Evolutionary conservation across 2,888 invertebrate genomes (phyloP), one percentile per base, ranked within the genome.

Genomic region (Caenorhabditis sp.): DNA sequence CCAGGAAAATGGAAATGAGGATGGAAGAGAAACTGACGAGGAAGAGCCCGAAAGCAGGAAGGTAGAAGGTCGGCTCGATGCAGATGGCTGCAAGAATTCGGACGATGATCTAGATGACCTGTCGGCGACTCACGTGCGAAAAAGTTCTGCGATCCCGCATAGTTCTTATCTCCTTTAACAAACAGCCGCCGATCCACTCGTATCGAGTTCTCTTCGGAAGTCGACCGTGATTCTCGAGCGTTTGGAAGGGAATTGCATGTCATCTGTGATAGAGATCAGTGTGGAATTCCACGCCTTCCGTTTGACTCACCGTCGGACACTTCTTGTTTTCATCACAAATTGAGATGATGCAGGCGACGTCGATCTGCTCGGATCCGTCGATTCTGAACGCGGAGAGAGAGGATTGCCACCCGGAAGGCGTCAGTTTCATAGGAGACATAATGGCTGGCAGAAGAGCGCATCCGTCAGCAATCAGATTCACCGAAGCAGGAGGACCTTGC

Each of bases 371-470:
- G 20, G 82, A 81, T 30, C 89, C 89, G 58, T 88, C 89, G 39
- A 88, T 85, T 58, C 89, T 55, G 63, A 88, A 88, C 3, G 89
- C 89, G 8, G 79, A 83, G n/a, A 88, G 63, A 8, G 85, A 78
- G 2, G 87, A 86, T 37, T 87, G 83, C 78, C 89, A 80, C 22
- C 87, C 84, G 26, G 62, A 56, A 11, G 72, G 20, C 0, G 73
- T 75, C 11, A 82, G 46, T 17, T 52, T 48, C 81, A 88, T 87
- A 22, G 85, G 79, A 3, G 86, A 83, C 78, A 88, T 86, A 7
- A 88, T 80, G 20, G 85, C 85, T 8, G 87, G 86, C 66, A 88
- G 76, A 26, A 88, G 62, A 17, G 88, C 83, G 75, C 88, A 88
- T 2, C 87, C 88, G 52, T 88, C 83, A 9, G 83, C 78, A 24